phyloP scores from a whole-genome alignment of 2,113 vertebrate genomes.

The Strix aluco region DNA sequence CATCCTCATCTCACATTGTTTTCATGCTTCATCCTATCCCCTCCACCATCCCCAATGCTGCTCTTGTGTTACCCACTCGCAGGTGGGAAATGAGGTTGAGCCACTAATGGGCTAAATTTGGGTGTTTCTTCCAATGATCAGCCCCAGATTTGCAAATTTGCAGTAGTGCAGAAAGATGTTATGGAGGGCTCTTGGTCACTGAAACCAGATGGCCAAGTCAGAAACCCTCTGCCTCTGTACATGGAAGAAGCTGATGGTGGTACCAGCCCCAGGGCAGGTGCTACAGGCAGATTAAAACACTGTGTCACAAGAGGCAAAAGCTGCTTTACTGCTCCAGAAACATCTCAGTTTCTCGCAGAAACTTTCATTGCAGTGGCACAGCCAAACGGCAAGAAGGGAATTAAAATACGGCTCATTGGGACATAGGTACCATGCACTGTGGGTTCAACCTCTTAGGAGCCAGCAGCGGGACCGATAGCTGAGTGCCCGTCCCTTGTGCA shows the following conservation, averaged over 20 bases:
- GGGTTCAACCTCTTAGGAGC: not conserved
- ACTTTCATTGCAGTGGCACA: not conserved
- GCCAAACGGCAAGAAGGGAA: not conserved
- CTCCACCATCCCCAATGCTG: not conserved
- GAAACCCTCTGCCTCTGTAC: fast-evolving
- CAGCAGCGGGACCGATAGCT: not conserved
- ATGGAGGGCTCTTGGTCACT: not conserved
- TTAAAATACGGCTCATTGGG: fast-evolving
- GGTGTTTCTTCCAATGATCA: not conserved
- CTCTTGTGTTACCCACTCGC: fast-evolving
- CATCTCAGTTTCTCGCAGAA: not conserved
- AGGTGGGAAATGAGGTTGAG: not conserved
- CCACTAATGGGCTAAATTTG: not conserved
- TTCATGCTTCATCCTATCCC: not conserved
- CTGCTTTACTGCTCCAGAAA: not conserved
- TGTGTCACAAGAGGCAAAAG: not conserved
- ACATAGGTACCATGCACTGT: not conserved
- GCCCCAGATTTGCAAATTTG: not conserved
- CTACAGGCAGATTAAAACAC: not conserved
- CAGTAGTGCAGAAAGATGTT: not conserved
- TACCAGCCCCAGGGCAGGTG: not conserved
- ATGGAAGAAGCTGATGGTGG: not conserved
- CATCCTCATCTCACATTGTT: not conserved
- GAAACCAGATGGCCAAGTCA: not conserved
- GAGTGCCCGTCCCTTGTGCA: not conserved